A percentile compares a stretch with the other conserved stretches of the same genome.
These are phyloP conservation scores for Bombus superbus DNA, from an alignment of 1,140 invertebrate genomes.

Conservation along the genomic window DNA sequence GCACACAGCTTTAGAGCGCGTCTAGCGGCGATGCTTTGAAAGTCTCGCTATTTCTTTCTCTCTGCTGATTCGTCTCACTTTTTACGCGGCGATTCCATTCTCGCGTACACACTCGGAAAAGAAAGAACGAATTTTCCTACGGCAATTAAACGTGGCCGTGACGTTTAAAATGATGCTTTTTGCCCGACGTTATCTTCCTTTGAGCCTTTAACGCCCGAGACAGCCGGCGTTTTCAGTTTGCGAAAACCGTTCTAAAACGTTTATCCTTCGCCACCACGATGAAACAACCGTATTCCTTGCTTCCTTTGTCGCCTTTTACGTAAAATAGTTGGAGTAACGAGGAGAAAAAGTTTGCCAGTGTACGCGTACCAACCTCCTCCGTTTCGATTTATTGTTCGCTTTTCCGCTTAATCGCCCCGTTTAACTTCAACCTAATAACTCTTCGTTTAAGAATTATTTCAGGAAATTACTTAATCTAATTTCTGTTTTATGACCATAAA, in stretches of 20 bases:
- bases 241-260: conserved; percentile 29
- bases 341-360: too few species aligned
- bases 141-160: conserved; percentile 35
- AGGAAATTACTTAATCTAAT: background rate
- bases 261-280: conserved; percentile 28
- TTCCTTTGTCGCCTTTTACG: background rate
- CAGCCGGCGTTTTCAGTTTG: background rate
- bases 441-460: background rate
- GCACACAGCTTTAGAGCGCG: background rate
- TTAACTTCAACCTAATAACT: background rate
- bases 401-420: background rate
- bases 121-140: conserved; percentile 14
- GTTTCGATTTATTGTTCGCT: background rate
- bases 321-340: background rate
- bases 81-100: background rate
- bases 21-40: conserved; percentile 18
- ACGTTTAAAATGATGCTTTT: conserved; percentile 43
- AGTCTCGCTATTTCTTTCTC: too few species aligned
- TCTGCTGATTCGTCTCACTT: background rate
- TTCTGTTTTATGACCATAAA: background rate
- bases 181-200: conserved; percentile 33
- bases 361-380: too few species aligned
- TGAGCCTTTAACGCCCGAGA: conserved; percentile 17
- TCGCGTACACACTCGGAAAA: background rate
- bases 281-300: conserved; percentile 5